Base-by-base conservation (phyloP, 2,888 invertebrate species). In the Ectropis crepuscularia region DNA sequence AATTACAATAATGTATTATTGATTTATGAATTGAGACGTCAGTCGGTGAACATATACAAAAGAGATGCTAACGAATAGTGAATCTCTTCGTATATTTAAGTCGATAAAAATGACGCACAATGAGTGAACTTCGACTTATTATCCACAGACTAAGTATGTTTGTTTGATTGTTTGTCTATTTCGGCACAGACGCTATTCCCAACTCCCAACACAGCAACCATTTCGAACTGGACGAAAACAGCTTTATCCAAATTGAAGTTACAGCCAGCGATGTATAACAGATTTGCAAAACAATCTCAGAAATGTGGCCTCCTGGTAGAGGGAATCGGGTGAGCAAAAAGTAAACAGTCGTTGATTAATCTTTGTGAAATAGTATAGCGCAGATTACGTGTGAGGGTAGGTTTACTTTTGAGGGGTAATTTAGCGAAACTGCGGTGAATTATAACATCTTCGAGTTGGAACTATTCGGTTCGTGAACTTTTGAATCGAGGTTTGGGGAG, bases 281-380 rank as follows among this genome's bases (percentile, higher is more conserved):
- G 5, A 10, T 7, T 5, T 5, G 47, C 49, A 16, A 45, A 57
- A 9, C 6, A n/a, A 6, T 54, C 54, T 49, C 48, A 54, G 60
- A 74, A 53, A 38, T 39, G 1, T 11, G 7, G 10, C 10, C 5
- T 39, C 41, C 39, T 65, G 39, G 63, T 77, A 57, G 50, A 59
- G 72, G 48, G 43, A 61, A 53, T 63, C 73, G 77, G 84, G 87
- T 83, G 84, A 78, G 79, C 80, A 74, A 78, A 85, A 83, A 79
- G 85, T 84, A 87, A 88, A 87, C 78, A 78, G 77, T 76, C 80
- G 82, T 85, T 84, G 85, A 88, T 88, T 86, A 87, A 88, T 88
- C 88, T 85, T 83, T 83, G 81, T 84, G 85, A 84, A 83, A 85
- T 83, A 65, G 66, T 65, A 68, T 53, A 57, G 53, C 57, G 9